phyloP scores from a whole-genome alignment of 2,113 vertebrate genomes.

The Poeciliopsis prolifica region DNA sequence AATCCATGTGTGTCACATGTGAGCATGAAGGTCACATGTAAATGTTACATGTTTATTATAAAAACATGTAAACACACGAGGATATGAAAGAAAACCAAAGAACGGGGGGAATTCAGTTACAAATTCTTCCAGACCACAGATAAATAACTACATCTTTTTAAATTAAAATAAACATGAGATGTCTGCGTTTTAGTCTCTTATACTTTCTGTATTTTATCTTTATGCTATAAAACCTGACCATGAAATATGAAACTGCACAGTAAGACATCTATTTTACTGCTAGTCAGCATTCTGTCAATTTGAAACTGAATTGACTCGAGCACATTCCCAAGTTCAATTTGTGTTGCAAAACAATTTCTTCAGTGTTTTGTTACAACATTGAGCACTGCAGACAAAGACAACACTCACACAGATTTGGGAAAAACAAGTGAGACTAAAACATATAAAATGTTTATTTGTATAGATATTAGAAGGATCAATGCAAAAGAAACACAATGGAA shows the following conservation, averaged over 20 bases:
- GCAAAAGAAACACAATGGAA: constrained; percentile 11
- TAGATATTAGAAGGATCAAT: constrained; percentile 4
- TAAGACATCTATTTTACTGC: neutral
- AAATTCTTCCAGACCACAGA: constrained; percentile 23
- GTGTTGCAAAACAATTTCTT: constrained; percentile 47
- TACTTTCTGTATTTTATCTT: neutral
- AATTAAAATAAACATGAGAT: neutral
- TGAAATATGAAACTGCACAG: neutral
- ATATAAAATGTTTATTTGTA: constrained; percentile 2
- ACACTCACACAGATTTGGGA: constrained; percentile 62
- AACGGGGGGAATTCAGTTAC: constrained; percentile 51
- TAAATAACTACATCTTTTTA: neutral
- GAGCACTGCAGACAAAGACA: constrained; percentile 63
- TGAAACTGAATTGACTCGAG: constrained; percentile 63
- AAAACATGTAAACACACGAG: constrained; percentile 63
- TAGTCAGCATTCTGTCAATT: constrained; percentile 8
- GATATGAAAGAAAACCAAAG: constrained; percentile 32
- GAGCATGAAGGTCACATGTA: constrained; percentile 20
- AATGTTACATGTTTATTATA: constrained; percentile 19
- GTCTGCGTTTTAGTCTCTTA: neutral
- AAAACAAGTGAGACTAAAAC: constrained; percentile 34
- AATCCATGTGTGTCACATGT: constrained; percentile 61
- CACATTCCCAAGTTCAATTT: constrained; percentile 50
- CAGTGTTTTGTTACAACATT: constrained; percentile 49
- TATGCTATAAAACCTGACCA: neutral